Evolutionary conservation across 2,888 invertebrate genomes (phyloP).

Genomic region (Mystacides longicornis): DNA sequence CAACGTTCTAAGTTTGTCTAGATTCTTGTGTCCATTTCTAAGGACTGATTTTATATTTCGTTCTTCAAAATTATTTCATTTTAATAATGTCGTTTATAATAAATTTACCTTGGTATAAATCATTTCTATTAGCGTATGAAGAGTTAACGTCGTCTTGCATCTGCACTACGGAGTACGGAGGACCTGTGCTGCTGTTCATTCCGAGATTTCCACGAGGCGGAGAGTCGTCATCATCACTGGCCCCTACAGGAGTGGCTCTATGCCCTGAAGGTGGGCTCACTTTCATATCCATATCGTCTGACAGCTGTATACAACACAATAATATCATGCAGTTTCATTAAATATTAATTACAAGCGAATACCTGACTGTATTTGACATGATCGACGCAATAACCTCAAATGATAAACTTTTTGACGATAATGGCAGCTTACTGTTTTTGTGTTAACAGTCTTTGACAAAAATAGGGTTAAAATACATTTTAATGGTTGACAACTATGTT

Average conservation of each 20-base stretch:
- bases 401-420: too few species aligned
- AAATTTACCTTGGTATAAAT: conserved; percentile 44
- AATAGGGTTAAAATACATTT: too few species aligned
- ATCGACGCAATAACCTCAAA: too few species aligned
- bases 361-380: not conserved
- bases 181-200: conserved; percentile 42
- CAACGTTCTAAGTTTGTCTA: too few species aligned
- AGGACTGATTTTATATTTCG: too few species aligned
- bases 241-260: conserved; percentile 44
- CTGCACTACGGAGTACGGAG: conserved; percentile 63
- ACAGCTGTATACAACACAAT: conserved; percentile 33
- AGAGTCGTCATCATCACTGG: conserved; percentile 48
- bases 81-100: too few species aligned
- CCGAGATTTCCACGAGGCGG: too few species aligned
- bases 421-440: too few species aligned
- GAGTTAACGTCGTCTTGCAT: conserved; percentile 50
- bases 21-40: too few species aligned
- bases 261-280: conserved; percentile 29
- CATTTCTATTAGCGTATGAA: conserved; percentile 41
- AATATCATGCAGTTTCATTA: not conserved
- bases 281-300: conserved; percentile 47
- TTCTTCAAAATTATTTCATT: too few species aligned
- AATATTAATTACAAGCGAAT: not conserved
- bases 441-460: not conserved
- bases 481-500: too few species aligned